Conservation (phyloP, 2,113 vertebrate species). For the Melospiza georgiana region DNA sequence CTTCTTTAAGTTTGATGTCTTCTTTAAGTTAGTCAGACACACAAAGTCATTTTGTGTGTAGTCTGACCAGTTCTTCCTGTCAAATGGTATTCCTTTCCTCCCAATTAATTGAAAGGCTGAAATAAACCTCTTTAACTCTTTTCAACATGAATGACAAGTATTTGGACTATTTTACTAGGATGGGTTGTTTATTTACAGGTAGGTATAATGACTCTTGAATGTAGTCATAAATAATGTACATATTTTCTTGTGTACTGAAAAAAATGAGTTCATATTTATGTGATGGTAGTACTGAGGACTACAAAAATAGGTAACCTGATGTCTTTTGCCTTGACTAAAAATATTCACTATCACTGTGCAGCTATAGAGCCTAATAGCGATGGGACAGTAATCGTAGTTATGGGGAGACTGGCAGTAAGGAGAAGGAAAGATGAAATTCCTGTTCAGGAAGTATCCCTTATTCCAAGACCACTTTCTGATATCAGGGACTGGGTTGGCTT, state of each 20-base stretch:
- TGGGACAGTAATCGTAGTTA: background rate
- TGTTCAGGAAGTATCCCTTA: background rate
- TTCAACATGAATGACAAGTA: background rate
- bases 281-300: background rate
- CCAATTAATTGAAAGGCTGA: background rate
- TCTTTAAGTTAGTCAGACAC: background rate
- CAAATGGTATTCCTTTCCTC: background rate
- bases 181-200: background rate
- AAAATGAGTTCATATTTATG: background rate
- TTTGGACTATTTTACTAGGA: background rate
- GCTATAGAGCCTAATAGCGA: background rate
- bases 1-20: background rate
- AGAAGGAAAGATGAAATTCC: background rate
- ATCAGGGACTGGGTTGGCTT: background rate
- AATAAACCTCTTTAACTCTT: background rate
- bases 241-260: background rate
- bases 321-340: background rate
- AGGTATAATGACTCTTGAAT: background rate
- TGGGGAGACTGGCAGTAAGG: background rate
- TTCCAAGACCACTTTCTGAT: background rate
- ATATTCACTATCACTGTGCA: background rate
- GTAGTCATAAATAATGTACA: background rate
- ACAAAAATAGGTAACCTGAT: background rate
- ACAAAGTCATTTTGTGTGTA: background rate
- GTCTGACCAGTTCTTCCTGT: background rate